phyloP scores from a whole-genome alignment of 2,113 vertebrate genomes.

The Channa maculata region DNA sequence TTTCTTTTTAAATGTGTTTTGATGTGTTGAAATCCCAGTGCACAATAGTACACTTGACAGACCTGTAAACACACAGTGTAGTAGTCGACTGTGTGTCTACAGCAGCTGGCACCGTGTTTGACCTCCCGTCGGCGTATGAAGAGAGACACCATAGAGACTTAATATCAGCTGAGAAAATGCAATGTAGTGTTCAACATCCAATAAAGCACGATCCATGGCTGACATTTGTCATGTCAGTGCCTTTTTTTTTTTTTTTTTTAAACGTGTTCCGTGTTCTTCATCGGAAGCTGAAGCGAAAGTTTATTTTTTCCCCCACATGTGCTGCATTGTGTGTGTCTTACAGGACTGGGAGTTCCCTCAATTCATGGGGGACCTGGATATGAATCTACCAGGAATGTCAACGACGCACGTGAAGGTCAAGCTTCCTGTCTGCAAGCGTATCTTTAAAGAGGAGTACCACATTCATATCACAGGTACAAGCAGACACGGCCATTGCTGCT shows the following conservation, averaged over 20 bases:
- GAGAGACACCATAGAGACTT: conserved; percentile 53
- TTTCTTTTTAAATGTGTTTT: conserved; percentile 58
- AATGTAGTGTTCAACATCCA: conserved; percentile 39
- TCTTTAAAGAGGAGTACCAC: conserved; percentile 96
- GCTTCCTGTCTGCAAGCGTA: conserved; percentile 91
- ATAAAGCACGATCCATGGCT: conserved; percentile 13
- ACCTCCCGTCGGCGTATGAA: conserved; percentile 48
- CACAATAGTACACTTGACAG: conserved; percentile 37
- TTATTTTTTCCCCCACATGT: too few relatives aligned
- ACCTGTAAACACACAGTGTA: conserved; percentile 55
- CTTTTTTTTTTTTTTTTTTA: conserved; percentile 21
- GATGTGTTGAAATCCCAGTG: conserved; percentile 62
- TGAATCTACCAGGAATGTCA: conserved; percentile 95
- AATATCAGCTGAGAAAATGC: conserved; percentile 50
- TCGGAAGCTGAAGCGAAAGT: neutral
- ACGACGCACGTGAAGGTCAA: conserved; percentile 94
- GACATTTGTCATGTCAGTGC: conserved; percentile 26
- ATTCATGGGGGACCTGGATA: conserved; percentile 97
- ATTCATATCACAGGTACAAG: conserved; percentile 96
- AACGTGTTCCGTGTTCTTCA: conserved; percentile 27
- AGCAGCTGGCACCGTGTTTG: conserved; percentile 48
- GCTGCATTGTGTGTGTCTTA: conserved; percentile 15
- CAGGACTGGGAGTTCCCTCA: conserved; percentile 99
- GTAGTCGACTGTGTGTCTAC: neutral
- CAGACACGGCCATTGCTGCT: neutral